Conservation (phyloP, 2,113 vertebrate genomes). For the Tichodroma muraria region DNA sequence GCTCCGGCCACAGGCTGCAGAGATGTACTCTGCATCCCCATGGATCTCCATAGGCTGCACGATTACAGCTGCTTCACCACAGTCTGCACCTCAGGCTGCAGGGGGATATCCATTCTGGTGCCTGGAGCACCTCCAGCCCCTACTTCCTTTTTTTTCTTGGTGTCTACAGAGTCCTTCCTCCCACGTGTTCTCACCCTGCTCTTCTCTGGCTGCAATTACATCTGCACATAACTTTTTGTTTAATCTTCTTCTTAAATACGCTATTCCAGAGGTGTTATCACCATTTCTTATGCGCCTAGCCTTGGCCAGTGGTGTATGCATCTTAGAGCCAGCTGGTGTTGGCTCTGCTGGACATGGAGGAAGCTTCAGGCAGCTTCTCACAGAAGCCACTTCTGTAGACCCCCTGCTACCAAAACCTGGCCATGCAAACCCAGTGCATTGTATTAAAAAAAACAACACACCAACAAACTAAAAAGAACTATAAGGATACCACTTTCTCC, state of each 20-base stretch:
- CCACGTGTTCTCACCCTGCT: not conserved
- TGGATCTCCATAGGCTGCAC: not conserved
- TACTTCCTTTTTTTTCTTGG: not conserved
- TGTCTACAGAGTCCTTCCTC: not conserved
- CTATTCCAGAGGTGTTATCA: not conserved
- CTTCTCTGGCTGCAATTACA: not conserved
- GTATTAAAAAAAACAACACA: not conserved
- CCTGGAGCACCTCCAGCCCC: not conserved
- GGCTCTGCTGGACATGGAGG: not conserved
- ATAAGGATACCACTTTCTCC: not conserved
- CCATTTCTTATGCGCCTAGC: not conserved
- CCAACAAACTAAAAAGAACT: not conserved
- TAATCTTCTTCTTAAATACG: too few relatives aligned
- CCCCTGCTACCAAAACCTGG: not conserved
- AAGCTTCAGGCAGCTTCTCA: not conserved
- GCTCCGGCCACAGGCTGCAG: not conserved
- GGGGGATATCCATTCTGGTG: too few relatives aligned
- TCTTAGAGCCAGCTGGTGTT: not conserved
- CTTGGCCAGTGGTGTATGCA: rapidly evolving
- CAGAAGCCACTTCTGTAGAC: not conserved
- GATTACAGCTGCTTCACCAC: not conserved
- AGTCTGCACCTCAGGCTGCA: not conserved
- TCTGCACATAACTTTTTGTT: not conserved
- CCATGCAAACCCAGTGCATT: not conserved
- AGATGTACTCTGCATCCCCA: not conserved